phyloP scores from a whole-genome alignment of 2,888 invertebrate genomes.

The Beris chalybata region DNA sequence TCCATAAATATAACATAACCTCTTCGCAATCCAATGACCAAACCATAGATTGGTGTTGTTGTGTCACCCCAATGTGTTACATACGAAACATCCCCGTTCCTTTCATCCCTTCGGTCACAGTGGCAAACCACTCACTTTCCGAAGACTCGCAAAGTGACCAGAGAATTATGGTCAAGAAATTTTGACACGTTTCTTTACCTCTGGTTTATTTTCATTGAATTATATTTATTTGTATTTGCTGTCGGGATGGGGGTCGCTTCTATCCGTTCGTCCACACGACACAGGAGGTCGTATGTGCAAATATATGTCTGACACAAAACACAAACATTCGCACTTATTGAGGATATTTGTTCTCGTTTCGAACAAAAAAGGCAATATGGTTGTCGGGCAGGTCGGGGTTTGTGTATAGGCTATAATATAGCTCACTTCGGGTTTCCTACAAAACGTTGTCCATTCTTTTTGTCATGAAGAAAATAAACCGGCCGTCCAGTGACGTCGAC shows the following conservation, averaged over 20 bases:
- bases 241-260: conserved; percentile 12
- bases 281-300: conserved; percentile 24
- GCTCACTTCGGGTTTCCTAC: too few relatives aligned
- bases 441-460: conserved; percentile 12
- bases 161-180: conserved; percentile 34
- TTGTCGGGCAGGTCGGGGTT: neutral
- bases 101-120: neutral
- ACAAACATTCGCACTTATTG: conserved; percentile 33
- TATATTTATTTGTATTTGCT: conserved; percentile 24
- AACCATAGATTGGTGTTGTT: conserved; percentile 1
- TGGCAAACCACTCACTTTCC: conserved; percentile 13
- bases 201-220: conserved; percentile 30
- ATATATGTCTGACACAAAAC: conserved; percentile 32
- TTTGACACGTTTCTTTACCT: conserved; percentile 35
- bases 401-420: neutral
- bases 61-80: neutral
- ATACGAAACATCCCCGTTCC: conserved; percentile 2
- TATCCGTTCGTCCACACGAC: conserved; percentile 15
- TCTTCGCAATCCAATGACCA: conserved; percentile 16
- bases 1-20: conserved; percentile 25
- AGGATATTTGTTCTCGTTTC: conserved; percentile 26
- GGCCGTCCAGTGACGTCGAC: neutral
- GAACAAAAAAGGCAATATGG: conserved; percentile 13
- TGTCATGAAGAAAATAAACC: neutral
- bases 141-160: conserved; percentile 12